A percentile compares a stretch with the other conserved stretches of the same genome.
Evolutionary conservation across 2,113 vertebrate genomes (phyloP).

Genomic region (Heptranchias perlo): DNA sequence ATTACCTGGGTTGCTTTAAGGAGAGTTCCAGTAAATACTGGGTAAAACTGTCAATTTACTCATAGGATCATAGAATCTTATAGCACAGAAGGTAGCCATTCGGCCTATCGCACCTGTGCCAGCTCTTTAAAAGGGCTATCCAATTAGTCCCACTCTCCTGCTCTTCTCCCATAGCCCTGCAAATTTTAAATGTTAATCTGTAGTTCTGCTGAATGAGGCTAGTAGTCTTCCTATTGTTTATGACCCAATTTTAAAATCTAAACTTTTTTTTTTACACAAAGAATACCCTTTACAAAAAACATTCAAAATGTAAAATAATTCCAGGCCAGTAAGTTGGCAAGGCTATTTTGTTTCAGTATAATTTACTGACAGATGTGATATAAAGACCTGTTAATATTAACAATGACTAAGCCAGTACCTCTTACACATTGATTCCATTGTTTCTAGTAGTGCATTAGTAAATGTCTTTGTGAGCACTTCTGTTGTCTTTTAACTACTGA

Average conservation of each 20-base stretch:
- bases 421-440: background rate
- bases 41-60: background rate
- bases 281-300: no score
- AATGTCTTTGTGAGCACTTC: background rate
- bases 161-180: no score
- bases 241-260: no score
- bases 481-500: background rate
- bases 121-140: no score
- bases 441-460: background rate
- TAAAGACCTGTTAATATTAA: background rate
- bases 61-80: background rate
- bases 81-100: background rate
- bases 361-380: background rate
- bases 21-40: background rate
- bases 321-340: background rate
- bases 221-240: no score
- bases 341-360: background rate
- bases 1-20: background rate
- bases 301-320: no score
- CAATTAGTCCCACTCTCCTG: no score
- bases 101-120: background rate
- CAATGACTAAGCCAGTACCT: background rate
- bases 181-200: no score
- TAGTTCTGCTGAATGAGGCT: no score
- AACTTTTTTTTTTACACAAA: no score